These are phyloP conservation scores for Amphiprion ocellaris DNA, from an alignment of 2,113 vertebrate genomes.

Conservation along the genomic window DNA sequence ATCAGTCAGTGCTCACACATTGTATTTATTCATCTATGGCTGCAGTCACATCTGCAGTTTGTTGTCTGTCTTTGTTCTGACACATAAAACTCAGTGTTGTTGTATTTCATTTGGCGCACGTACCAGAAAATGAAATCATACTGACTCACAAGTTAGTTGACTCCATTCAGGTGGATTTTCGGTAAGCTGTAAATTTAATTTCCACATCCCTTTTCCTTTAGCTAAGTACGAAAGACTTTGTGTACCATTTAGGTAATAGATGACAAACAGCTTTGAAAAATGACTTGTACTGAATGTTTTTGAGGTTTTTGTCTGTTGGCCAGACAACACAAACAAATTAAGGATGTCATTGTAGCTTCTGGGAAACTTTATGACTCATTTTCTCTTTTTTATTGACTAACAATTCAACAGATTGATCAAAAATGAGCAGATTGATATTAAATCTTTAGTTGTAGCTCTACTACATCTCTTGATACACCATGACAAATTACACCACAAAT, in stretches of 20 bases:
- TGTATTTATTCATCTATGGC: constrained; percentile 10
- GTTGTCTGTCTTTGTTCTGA: constrained; percentile 5
- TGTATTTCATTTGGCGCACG: neutral
- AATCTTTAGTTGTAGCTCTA: neutral
- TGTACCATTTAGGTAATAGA: neutral
- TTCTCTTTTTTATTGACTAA: too few relatives aligned
- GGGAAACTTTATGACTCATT: too few relatives aligned
- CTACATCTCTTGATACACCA: too few relatives aligned
- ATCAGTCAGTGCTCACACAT: constrained; percentile 18
- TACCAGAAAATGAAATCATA: constrained; percentile 4
- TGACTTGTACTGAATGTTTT: neutral
- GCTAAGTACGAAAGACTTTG: neutral
- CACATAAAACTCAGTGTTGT: neutral
- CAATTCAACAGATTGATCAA: neutral
- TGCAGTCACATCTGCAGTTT: constrained; percentile 1
- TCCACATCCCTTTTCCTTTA: neutral
- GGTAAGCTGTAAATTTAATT: neutral
- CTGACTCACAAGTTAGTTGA: neutral
- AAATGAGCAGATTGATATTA: neutral
- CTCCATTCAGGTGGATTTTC: neutral
- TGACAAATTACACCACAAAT: neutral
- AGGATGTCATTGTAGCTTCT: neutral
- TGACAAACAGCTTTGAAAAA: neutral
- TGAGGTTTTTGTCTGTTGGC: neutral
- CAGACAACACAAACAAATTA: neutral